Evolutionary conservation across 2,888 invertebrate species (phyloP).

Genomic region (Cyclophora punctaria): DNA sequence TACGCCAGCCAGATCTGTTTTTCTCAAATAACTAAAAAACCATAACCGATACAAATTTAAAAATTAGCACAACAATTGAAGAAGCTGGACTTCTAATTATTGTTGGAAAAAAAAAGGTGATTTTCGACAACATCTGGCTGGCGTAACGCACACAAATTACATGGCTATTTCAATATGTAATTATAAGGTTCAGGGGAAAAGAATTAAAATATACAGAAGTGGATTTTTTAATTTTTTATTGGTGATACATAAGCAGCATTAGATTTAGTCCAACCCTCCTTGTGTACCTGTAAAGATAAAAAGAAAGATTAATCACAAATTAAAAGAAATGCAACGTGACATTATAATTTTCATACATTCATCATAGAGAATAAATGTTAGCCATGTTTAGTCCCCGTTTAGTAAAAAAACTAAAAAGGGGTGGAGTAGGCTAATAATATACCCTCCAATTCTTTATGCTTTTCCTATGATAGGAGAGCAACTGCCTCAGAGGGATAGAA

Average conservation of each 20-base stretch:
- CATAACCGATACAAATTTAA: too few species aligned
- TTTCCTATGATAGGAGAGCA: conserved; percentile 47
- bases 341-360: neutral
- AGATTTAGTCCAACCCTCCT: conserved; percentile 33
- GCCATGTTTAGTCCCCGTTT: conserved; percentile 49
- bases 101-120: too few species aligned
- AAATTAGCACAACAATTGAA: too few species aligned
- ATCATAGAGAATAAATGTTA: conserved; percentile 29
- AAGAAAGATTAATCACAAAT: neutral
- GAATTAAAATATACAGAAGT: conserved; percentile 12
- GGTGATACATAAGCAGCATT: conserved; percentile 50
- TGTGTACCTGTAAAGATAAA: conserved; percentile 56
- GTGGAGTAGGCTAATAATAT: conserved; percentile 58
- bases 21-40: too few species aligned
- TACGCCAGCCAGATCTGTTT: too few species aligned
- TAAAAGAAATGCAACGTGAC: neutral
- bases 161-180: too few species aligned
- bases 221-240: conserved; percentile 52
- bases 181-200: neutral
- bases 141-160: too few species aligned
- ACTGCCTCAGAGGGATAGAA: conserved; percentile 59
- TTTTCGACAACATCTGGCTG: too few species aligned
- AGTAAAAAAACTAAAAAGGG: conserved; percentile 36
- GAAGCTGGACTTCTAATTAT: too few species aligned
- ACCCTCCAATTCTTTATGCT: conserved; percentile 65